A percentile compares a stretch with the other conserved stretches of the same genome.
These are phyloP conservation scores for Dasysyrphus albostriatus DNA, from an alignment of 2,888 invertebrate species.

Conservation along the genomic window DNA sequence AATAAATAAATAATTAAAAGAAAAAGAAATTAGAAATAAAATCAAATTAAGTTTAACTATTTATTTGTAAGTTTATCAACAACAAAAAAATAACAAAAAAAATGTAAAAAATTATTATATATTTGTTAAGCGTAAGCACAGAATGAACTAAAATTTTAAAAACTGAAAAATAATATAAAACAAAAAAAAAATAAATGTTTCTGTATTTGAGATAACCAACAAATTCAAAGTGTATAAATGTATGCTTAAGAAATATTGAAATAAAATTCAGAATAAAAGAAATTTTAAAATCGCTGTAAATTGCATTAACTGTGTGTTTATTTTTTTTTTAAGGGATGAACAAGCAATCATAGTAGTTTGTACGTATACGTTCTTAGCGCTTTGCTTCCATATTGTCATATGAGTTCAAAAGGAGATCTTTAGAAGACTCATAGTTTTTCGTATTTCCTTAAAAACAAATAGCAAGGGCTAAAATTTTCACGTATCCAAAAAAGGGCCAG, in stretches of 20 bases:
- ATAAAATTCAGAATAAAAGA: constrained; percentile 68
- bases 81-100: background rate
- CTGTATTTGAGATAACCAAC: constrained; percentile 66
- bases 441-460: too few species aligned
- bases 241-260: constrained; percentile 63
- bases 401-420: too few species aligned
- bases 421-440: too few species aligned
- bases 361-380: too few species aligned
- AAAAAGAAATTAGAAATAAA: background rate
- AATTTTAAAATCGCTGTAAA: constrained; percentile 61
- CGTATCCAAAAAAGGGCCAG: too few species aligned
- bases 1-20: constrained; percentile 3
- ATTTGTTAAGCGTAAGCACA: constrained; percentile 67
- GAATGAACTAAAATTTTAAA: constrained; percentile 44
- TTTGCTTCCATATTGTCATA: too few species aligned
- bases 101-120: constrained; percentile 60
- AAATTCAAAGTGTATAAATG: constrained; percentile 63
- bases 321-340: background rate
- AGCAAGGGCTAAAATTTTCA: too few species aligned
- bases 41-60: constrained; percentile 15
- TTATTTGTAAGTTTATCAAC: constrained; percentile 44
- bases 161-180: background rate
- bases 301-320: constrained; percentile 32
- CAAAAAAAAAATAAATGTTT: constrained; percentile 49
- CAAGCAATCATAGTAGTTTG: too few species aligned